These are phyloP conservation scores for Neogobius melanostomus DNA, from an alignment of 2,113 vertebrate genomes.

Conservation along the genomic window DNA sequence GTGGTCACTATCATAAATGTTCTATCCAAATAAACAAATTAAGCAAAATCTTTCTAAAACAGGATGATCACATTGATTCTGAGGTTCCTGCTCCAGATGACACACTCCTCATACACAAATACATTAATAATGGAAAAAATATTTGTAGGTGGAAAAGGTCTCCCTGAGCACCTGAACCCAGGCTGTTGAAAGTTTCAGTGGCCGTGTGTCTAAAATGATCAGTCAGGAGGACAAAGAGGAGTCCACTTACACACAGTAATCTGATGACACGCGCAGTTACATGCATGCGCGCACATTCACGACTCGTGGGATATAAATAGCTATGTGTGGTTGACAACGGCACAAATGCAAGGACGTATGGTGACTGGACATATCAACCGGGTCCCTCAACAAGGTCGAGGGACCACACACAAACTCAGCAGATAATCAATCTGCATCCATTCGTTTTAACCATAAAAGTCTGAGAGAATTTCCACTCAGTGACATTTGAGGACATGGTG, in stretches of 20 bases:
- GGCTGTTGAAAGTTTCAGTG: constrained; percentile 75
- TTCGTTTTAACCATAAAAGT: background rate
- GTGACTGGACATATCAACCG: constrained; percentile 51
- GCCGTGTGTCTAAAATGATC: constrained; percentile 70
- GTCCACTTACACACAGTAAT: constrained; percentile 73
- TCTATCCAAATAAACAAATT: no score
- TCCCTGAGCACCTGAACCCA: constrained; percentile 47
- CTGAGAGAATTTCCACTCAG: background rate
- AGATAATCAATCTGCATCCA: constrained; percentile 2
- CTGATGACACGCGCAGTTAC: constrained; percentile 43
- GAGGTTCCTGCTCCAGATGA: no score
- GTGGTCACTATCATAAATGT: no score
- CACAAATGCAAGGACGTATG: constrained; percentile 53
- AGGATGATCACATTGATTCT: no score
- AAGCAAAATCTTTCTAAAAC: no score
- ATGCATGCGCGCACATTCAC: constrained; percentile 30
- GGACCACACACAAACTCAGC: constrained; percentile 15
- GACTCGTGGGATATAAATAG: constrained; percentile 71
- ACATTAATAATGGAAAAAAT: background rate
- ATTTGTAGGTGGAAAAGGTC: constrained; percentile 45
- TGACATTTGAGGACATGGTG: background rate
- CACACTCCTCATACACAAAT: no score
- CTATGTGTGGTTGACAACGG: constrained; percentile 53
- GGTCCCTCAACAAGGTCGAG: background rate
- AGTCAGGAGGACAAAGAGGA: constrained; percentile 67